Base-by-base conservation (phyloP, 1,140 invertebrate species). In the Magallana gigas region DNA sequence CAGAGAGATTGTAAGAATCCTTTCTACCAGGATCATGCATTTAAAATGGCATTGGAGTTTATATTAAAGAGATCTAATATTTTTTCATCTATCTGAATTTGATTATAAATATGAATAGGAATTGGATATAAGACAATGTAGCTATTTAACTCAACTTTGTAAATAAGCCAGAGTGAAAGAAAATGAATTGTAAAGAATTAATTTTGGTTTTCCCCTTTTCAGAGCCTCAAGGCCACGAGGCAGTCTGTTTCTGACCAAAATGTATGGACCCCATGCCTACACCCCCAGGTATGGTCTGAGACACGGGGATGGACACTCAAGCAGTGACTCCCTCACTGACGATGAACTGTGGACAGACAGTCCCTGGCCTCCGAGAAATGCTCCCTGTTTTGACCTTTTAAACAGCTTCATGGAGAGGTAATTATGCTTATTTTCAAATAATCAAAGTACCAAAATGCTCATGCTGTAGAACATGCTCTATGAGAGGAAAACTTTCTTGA, bases 371-470 rank as follows among this genome's bases (percentile, higher is more conserved):
- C 91, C 93, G 5, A 89, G 94, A 57, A 95, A 95, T 91, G 93
- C 94, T 58, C 91, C 92, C 9, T 94, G 93, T 68, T 95, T 95
- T 92, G 92, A 94, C 82, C 87, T 93, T 5, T 91, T 95, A 11
- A 95, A 95, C 90, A 93, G 89, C 83, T 95, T 95, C 86, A 95
- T 95, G 94, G 94, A 95, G 88, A 94, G 94, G 94, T 94, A 90
- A 11, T 71, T 18, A 71, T 29, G 36, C 18, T 71, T n/a, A 7
- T 1, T 6, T 68, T 68, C 9, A 9, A 4, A 9, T 68, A 18
- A 18, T 18, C 16, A 64, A 68, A 68, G 8, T 68, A n/a, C 9
- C n/a, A 68, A 23, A 23, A 18, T 68, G n/a, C 8, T 18, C 23
- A 1, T 23, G 23, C 23, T 68, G 64, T 62, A 62, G 36, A 48